Evolutionary conservation across 2,888 invertebrate genomes (phyloP).

Genomic region (Lasioglossum zephyrum): DNA sequence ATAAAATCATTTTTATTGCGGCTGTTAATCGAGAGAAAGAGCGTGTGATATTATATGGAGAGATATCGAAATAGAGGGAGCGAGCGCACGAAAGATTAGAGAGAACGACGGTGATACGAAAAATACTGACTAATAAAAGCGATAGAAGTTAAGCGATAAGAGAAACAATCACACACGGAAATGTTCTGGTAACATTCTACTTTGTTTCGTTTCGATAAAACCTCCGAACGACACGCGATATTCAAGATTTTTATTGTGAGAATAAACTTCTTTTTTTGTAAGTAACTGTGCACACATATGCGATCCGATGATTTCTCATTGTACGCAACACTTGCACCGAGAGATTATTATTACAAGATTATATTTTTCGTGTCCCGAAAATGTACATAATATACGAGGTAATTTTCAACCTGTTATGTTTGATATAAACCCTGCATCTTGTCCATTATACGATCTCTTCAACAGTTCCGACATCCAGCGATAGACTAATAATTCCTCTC

Average conservation of each 20-base stretch:
- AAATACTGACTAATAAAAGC: constrained; percentile 69
- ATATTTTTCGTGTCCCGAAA: constrained; percentile 49
- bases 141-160: constrained; percentile 17
- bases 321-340: constrained; percentile 25
- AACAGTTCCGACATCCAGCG: neutral
- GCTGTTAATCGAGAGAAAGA: constrained; percentile 66
- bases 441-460: neutral
- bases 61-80: constrained; percentile 54
- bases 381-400: constrained; percentile 42
- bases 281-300: constrained; percentile 7
- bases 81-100: constrained; percentile 60
- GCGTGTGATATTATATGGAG: constrained; percentile 32
- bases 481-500: neutral
- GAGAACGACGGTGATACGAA: constrained; percentile 63
- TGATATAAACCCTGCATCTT: neutral
- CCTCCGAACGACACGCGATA: constrained; percentile 21
- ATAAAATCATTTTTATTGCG: constrained; percentile 74
- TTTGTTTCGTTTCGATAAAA: constrained; percentile 39
- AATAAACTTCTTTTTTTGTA: constrained; percentile 35
- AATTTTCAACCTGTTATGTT: constrained; percentile 33
- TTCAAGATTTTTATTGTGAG: constrained; percentile 35
- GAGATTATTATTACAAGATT: constrained; percentile 37
- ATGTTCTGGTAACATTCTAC: constrained; percentile 46
- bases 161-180: constrained; percentile 57
- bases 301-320: constrained; percentile 26